Conservation (phyloP, 2,888 invertebrate genomes). For the Malthinus seriepunctatus region DNA sequence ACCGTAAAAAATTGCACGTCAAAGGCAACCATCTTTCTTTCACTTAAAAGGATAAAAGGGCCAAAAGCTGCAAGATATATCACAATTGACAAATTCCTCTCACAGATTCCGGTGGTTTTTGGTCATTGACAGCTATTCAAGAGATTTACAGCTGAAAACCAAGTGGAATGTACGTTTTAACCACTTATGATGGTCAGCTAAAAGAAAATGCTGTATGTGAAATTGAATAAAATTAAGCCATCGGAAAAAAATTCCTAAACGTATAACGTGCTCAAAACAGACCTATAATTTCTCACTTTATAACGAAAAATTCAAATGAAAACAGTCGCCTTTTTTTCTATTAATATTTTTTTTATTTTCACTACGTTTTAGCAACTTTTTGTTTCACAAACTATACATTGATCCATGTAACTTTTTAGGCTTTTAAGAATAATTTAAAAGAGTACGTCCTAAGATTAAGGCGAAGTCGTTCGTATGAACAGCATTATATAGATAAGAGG, state of each 20-base stretch:
- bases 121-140: conserved; percentile 19
- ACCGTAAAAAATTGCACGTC: conserved; percentile 29
- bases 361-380: neutral
- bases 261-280: too few species aligned
- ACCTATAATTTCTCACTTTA: too few species aligned
- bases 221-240: neutral
- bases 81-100: conserved; percentile 28
- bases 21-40: conserved; percentile 29
- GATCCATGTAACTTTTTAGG: too few species aligned
- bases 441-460: too few species aligned
- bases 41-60: conserved; percentile 27
- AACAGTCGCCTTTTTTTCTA: neutral
- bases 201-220: neutral
- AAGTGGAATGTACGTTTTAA: conserved; percentile 16
- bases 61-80: conserved; percentile 23
- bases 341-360: neutral
- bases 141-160: conserved; percentile 24
- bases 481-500: too few species aligned
- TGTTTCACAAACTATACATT: too few species aligned
- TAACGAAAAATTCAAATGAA: neutral
- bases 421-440: too few species aligned
- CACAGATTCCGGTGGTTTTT: conserved; percentile 22
- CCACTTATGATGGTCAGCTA: conserved; percentile 11
- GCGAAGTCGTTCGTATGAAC: too few species aligned
- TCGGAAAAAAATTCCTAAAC: too few species aligned